Base-by-base conservation (phyloP, 2,113 vertebrate species). In the Rattus rattus region DNA sequence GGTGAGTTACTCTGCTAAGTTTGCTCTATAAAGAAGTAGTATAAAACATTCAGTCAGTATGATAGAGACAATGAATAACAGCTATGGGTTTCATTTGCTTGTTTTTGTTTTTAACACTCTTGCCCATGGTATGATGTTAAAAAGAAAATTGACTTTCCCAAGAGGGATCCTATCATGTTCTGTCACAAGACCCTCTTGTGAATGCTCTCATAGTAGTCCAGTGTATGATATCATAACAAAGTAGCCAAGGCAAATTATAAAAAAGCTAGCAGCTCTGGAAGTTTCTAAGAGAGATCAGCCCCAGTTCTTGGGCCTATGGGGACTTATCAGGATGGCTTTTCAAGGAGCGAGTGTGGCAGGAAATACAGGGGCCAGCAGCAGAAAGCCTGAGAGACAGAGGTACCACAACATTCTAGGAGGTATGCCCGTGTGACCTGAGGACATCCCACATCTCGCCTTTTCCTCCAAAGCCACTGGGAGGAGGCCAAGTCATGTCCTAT, bases 1-100 rank as follows among this genome's bases (percentile, higher is more conserved):
- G 85, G 67, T 91, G n/a, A 89, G 86, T 73, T 67, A 69, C 43
- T 93, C 26, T 33, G 54, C 77, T 61, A 47, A 36, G 54, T 96
- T 56, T 81, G 20, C 69, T 87, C 43, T 94, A 75, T 76, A 96
- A 79, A n/a, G 28, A 95, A 49, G 10, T 28, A 61, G n/a, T 61
- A 6, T 43, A 65, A 95, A 92, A 91, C 33, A 92, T 70, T 69
- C 36, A 75, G 43, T 92, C 30, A 39, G 20, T 10, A 0, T 91
- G 49, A 52, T 91, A 0, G 13, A 96, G 9, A 94, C 30, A 87
- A 93, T 26, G 94, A 93, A 90, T 17, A 20, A 56, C 36, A 94
- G 10, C 14, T 65, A 5, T 30, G 63, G 90, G 36, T 26, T 30
- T 75, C 59, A 9, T 36, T 63, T 84, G 36, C 14, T 17, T 69